Percentiles rank a stretch among this genome's conserved stretches.
Conservation (phyloP, 1,140 invertebrate genomes). For the Centruroides sculpturatus region DNA sequence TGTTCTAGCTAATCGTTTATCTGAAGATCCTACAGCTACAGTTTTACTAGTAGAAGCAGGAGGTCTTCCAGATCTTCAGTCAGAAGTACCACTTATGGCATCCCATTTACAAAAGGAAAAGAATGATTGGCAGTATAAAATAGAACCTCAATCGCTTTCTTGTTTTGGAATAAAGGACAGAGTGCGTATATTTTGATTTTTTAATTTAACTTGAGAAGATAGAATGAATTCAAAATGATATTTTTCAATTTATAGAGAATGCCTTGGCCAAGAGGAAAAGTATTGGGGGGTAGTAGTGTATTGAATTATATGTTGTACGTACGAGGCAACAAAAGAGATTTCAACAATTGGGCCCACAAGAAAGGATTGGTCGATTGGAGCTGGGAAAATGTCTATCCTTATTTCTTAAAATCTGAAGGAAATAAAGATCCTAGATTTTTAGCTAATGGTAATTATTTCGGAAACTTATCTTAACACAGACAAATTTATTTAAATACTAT, state of each 20-base stretch:
- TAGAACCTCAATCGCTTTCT: constrained; percentile 63
- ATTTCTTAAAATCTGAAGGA: constrained; percentile 80
- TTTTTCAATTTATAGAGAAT: constrained; percentile 38
- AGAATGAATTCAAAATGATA: no score
- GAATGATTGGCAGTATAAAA: constrained; percentile 84
- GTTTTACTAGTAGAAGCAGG: constrained; percentile 76
- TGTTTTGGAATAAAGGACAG: constrained; percentile 49
- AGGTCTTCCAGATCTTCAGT: constrained; percentile 73
- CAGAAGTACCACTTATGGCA: constrained; percentile 67
- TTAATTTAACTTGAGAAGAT: no score
- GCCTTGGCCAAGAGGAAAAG: constrained; percentile 72
- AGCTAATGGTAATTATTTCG: neutral
- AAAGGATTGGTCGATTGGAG: constrained; percentile 86
- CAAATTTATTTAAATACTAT: constrained; percentile 48
- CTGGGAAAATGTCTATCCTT: constrained; percentile 66
- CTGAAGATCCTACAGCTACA: constrained; percentile 40
- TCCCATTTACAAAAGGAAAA: constrained; percentile 69
- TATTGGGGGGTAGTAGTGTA: constrained; percentile 62
- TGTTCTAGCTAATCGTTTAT: constrained; percentile 78
- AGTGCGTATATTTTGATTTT: constrained; percentile 12
- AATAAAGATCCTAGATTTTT: constrained; percentile 65
- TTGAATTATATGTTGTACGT: constrained; percentile 97
- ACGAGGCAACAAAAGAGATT: constrained; percentile 81
- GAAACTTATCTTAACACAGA: constrained; percentile 46
- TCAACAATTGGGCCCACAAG: constrained; percentile 72